Evolutionary conservation across 2,888 invertebrate genomes (phyloP), one percentile per base, ranked within the genome.

Genomic region (Leptura quadrifasciata): DNA sequence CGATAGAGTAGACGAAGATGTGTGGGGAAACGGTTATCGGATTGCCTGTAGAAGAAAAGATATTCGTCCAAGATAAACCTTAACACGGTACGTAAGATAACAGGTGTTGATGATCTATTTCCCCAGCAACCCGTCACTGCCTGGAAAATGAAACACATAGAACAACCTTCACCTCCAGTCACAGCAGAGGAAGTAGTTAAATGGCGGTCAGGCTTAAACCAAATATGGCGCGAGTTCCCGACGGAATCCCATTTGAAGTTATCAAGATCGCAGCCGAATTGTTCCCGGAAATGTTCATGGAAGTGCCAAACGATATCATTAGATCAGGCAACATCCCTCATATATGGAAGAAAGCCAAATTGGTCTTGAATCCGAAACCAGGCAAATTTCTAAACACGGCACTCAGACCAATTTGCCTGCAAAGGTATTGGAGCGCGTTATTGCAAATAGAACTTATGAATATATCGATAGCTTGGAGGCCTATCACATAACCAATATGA

Each of bases 21-120:
- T 67, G 21, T 73, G 73, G 73, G 73, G 73, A n/a, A 64, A 31
- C 17, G 73, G 54, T 5, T 73, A 55, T 35, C 1, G 55, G 15
- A 73, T 73, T 15, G 73, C 55, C 2, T 21, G 55, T 17, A 67
- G 31, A 31, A 55, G 55, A 10, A 57, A 3, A 3, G 57, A 18
- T 3, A 20, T 18, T 18, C 8, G 57, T 10, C 18, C n/a, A 5
- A 2, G 10, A 10, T 18, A 10, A 57, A 57, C 3, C 18, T 57
- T 1, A 57, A 3, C 10, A 57, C 57, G 10, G 57, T 6, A 10
- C 2, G 10, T 18, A n/a, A 57, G 18, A 17, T 57, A 20, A 18
- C n/a, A 57, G 17, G 3, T 2, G 57, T 18, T 2, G 57, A 57
- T 2, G n/a, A n/a, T 5, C 18, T 57, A n/a, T 2, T 57, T 57